These are phyloP conservation scores for Eurystomus gularis DNA, from an alignment of 2,113 vertebrate species.

Conservation along the genomic window DNA sequence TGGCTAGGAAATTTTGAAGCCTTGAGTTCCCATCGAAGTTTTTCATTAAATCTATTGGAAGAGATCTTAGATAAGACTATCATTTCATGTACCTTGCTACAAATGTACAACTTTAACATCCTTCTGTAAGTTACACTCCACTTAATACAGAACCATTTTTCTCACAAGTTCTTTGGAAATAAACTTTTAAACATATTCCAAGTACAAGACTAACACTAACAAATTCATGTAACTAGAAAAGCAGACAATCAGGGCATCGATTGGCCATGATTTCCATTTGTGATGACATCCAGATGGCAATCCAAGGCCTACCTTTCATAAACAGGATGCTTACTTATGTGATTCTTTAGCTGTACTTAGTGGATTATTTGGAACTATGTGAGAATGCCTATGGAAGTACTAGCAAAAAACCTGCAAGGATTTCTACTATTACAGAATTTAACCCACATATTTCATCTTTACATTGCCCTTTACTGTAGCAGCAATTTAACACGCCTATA, in stretches of 20 bases:
- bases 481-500: not conserved
- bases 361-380: not conserved
- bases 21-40: not conserved
- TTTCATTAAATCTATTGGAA: not conserved
- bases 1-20: not conserved
- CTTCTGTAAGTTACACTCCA: not conserved
- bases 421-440: not conserved
- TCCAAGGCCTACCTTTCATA: not conserved
- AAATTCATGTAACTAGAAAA: not conserved
- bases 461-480: not conserved
- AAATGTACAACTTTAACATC: not conserved
- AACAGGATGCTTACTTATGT: not conserved
- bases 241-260: not conserved
- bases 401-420: not conserved
- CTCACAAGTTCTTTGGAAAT: not conserved
- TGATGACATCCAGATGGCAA: not conserved
- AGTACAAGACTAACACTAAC: not conserved
- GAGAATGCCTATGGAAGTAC: not conserved
- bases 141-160: not conserved
- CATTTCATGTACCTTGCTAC: accelerated
- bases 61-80: not conserved
- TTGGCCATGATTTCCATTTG: not conserved
- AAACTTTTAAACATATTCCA: not conserved
- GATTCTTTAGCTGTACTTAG: not conserved
- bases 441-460: not conserved